Conservation (phyloP, 2,888 invertebrate genomes). For the Drosophila hamatofila region DNA sequence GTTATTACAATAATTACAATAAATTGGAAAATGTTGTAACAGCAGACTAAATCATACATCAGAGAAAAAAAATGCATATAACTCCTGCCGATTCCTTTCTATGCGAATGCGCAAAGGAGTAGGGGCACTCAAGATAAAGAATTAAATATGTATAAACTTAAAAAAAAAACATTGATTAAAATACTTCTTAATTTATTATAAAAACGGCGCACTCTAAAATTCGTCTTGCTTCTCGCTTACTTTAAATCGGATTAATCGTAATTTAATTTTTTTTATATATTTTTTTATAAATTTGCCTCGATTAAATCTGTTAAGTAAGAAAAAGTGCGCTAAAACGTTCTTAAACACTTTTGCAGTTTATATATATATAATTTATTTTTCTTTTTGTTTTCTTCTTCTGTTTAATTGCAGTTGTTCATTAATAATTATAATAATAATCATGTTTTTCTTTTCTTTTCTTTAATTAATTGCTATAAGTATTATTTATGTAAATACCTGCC, state of each 20-base stretch:
- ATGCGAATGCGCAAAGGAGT: slow-evolving; percentile 4
- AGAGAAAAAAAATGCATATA: background rate
- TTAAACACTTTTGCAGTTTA: slow-evolving; percentile 46
- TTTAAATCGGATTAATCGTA: slow-evolving; percentile 26
- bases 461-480: slow-evolving; percentile 69
- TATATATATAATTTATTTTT: slow-evolving; percentile 1
- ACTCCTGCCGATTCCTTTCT: background rate
- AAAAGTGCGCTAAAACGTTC: slow-evolving; percentile 69
- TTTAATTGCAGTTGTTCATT: slow-evolving; percentile 60
- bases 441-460: slow-evolving; percentile 18
- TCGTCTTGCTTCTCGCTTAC: slow-evolving; percentile 49
- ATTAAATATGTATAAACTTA: slow-evolving; percentile 13
- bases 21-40: slow-evolving; percentile 55
- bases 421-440: slow-evolving; percentile 41
- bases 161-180: slow-evolving; percentile 31
- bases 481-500: slow-evolving; percentile 60
- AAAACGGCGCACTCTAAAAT: slow-evolving; percentile 59
- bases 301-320: slow-evolving; percentile 64
- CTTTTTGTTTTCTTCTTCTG: background rate
- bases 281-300: slow-evolving; percentile 14
- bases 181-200: slow-evolving; percentile 56
- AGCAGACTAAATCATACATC: slow-evolving; percentile 23
- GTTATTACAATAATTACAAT: slow-evolving; percentile 62
- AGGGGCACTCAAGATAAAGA: slow-evolving; percentile 19
- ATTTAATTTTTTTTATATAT: slow-evolving; percentile 11